A percentile compares a stretch with the other conserved stretches of the same genome.
These are phyloP conservation scores for Phenganax stokvisi DNA, from an alignment of 92 coral and sea anemone species.

Conservation along the genomic window DNA sequence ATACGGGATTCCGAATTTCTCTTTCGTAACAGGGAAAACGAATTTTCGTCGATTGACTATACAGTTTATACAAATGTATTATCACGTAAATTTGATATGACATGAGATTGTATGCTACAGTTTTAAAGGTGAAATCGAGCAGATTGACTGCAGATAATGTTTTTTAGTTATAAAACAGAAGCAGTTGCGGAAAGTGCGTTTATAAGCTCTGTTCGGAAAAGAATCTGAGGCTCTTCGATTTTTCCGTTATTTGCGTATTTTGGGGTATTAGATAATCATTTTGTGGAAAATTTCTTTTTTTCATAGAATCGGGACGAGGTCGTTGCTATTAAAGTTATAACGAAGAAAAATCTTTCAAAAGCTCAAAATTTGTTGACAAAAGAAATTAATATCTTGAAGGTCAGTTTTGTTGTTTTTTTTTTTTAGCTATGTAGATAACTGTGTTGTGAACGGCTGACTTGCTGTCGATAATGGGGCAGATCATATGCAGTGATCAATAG, in stretches of 20 bases:
- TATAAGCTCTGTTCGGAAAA: neutral
- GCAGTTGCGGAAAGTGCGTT: too few relatives aligned
- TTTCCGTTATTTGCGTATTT: too few relatives aligned
- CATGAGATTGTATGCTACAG: too few relatives aligned
- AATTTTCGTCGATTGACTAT: too few relatives aligned
- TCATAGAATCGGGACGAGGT: constrained; percentile 77
- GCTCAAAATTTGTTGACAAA: constrained; percentile 90
- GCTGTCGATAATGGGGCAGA: neutral
- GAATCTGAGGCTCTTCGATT: neutral
- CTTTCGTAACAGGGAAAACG: too few relatives aligned
- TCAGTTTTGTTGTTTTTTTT: constrained; percentile 29
- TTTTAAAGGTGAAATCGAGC: too few relatives aligned
- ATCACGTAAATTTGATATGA: too few relatives aligned
- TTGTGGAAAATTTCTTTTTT: neutral
- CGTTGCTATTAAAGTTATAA: constrained; percentile 88
- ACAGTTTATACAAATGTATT: too few relatives aligned
- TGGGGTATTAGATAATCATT: too few relatives aligned
- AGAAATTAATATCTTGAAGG: constrained; percentile 92
- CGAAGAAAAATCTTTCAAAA: constrained; percentile 92
- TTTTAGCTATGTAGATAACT: neutral
- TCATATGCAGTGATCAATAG: neutral
- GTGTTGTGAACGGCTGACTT: neutral
- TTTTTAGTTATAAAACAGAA: too few relatives aligned
- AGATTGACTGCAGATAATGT: too few relatives aligned
- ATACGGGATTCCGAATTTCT: too few relatives aligned